phyloP scores from a whole-genome alignment of 2,113 vertebrate species.

The Zosterops pallidus region DNA sequence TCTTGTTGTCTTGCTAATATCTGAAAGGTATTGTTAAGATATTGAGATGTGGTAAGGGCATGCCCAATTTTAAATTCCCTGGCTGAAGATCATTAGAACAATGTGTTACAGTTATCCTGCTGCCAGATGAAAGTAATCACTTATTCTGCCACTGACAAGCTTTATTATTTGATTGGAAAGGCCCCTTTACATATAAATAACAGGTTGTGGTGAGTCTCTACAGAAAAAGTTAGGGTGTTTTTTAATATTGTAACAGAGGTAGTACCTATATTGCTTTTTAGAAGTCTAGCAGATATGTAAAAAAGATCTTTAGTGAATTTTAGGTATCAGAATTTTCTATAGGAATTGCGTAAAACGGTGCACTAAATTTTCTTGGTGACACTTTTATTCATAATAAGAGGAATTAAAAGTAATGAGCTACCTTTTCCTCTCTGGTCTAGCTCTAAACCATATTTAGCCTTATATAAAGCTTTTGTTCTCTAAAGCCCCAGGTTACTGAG shows the following conservation, averaged over 20 bases:
- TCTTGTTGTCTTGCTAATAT: not conserved
- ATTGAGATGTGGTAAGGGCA: not conserved
- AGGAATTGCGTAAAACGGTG: not conserved
- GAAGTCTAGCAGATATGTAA: not conserved
- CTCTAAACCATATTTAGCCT: not conserved
- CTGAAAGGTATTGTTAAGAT: not conserved
- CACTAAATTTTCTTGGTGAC: not conserved
- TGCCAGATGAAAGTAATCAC: not conserved
- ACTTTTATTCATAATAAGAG: not conserved
- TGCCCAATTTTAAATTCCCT: not conserved
- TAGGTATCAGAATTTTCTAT: not conserved
- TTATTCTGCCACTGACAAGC: not conserved
- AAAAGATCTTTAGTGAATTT: not conserved
- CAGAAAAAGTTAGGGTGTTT: accelerated
- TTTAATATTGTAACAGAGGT: not conserved
- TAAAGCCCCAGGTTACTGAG: not conserved
- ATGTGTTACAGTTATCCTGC: not conserved
- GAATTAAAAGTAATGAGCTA: not conserved
- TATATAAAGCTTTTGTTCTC: not conserved
- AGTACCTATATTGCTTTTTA: not conserved
- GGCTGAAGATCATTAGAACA: not conserved
- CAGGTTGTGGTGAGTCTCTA: not conserved
- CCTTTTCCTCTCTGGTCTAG: not conserved
- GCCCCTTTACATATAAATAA: not conserved
- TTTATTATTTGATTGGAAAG: not conserved